Evolutionary conservation across 2,888 invertebrate genomes (phyloP).

Genomic region (Cordilura impudica): DNA sequence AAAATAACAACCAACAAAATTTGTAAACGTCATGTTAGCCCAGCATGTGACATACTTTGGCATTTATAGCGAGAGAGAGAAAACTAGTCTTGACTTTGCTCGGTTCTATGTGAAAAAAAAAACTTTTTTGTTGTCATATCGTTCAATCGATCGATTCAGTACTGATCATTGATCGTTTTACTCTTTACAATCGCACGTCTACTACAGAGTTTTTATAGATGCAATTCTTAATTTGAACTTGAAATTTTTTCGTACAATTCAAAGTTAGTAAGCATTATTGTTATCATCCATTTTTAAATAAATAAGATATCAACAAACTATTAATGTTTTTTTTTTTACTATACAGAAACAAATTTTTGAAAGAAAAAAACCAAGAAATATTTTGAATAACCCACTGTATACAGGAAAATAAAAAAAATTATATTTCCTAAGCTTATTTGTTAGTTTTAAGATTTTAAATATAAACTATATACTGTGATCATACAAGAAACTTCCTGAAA

Average conservation of each 20-base stretch:
- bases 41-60: constrained; percentile 57
- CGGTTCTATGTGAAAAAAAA: background rate
- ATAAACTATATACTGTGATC: background rate
- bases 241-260: no score
- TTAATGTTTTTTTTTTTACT: no score
- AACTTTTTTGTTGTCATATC: constrained; percentile 47
- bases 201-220: background rate
- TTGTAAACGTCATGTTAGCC: constrained; percentile 57
- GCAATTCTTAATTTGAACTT: background rate
- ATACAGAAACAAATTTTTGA: no score
- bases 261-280: no score
- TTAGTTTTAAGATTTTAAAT: no score
- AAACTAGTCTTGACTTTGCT: background rate
- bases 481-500: no score
- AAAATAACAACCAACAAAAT: constrained; percentile 34
- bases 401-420: no score
- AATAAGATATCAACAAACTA: no score
- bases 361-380: no score
- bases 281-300: no score
- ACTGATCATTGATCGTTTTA: constrained; percentile 57
- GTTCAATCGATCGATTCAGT: constrained; percentile 63
- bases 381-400: no score
- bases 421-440: no score
- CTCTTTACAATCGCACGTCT: constrained; percentile 9
- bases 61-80: constrained; percentile 29